These are phyloP conservation scores for Elachura formosa DNA, from an alignment of 2,113 vertebrate genomes.

Conservation along the genomic window DNA sequence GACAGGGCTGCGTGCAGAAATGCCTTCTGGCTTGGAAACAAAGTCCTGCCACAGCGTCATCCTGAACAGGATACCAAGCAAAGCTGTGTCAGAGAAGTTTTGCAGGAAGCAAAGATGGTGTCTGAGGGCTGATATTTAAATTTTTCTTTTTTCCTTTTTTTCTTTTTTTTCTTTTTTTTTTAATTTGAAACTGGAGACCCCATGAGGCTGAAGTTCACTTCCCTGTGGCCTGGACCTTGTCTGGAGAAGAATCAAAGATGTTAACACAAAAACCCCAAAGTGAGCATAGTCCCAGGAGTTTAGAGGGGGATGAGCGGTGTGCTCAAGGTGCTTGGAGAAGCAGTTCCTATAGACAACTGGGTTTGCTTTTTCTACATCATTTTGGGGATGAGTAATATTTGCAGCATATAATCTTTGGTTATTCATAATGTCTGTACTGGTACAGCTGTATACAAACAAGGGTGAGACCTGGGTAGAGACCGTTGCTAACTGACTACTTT, in stretches of 20 bases:
- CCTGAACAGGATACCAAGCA: background rate
- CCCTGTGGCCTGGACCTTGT: background rate
- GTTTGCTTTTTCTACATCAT: background rate
- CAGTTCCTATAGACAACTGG: background rate
- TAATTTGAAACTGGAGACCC: background rate
- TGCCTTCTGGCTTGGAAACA: background rate
- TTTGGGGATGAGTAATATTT: background rate
- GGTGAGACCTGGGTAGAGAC: background rate
- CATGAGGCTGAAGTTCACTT: background rate
- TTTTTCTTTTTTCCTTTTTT: background rate
- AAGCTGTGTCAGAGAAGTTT: background rate
- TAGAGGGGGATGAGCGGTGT: background rate
- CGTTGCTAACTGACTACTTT: background rate
- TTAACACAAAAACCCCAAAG: background rate
- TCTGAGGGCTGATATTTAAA: background rate
- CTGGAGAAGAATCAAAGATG: background rate
- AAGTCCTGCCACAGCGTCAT: background rate
- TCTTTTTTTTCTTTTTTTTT: background rate
- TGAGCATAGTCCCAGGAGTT: background rate
- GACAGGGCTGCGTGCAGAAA: background rate
- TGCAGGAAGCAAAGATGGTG: background rate
- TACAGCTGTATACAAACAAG: background rate
- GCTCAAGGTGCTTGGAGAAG: background rate
- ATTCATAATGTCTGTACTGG: background rate
- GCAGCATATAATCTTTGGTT: background rate